Evolutionary conservation across 1,140 invertebrate species (phyloP).

Genomic region (Bombus difficillimus): DNA sequence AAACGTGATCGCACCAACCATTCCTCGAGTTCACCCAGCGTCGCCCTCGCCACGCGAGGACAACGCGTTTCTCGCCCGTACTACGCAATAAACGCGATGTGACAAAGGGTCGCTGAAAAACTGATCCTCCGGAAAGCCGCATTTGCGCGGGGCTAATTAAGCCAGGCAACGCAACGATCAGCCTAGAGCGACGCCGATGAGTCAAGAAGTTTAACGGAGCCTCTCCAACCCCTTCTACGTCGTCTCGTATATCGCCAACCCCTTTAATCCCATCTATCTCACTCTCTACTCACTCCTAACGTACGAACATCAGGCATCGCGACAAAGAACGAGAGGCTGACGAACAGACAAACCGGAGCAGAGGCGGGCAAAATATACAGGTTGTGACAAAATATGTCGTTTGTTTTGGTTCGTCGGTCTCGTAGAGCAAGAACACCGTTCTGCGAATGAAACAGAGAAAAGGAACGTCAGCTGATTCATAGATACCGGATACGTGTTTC

Average conservation of each 20-base stretch:
- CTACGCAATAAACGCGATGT: neutral
- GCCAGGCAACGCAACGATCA: constrained; percentile 35
- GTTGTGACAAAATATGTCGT: neutral
- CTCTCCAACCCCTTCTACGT: constrained; percentile 10
- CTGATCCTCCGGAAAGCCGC: constrained; percentile 8
- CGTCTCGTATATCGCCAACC: neutral
- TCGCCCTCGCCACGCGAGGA: neutral
- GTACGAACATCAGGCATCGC: constrained; percentile 4
- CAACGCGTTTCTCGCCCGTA: neutral
- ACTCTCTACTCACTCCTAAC: neutral
- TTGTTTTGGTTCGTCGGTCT: neutral
- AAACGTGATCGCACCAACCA: neutral
- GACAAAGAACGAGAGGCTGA: constrained; percentile 19
- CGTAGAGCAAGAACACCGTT: too few relatives aligned
- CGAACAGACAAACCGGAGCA: constrained; percentile 27
- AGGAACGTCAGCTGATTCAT: neutral
- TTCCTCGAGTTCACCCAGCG: neutral
- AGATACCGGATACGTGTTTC: too few relatives aligned
- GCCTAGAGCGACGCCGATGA: constrained; percentile 30
- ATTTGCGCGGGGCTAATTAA: constrained; percentile 36
- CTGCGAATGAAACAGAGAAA: neutral
- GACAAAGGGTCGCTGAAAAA: constrained; percentile 14
- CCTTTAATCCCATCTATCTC: neutral
- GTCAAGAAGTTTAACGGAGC: constrained; percentile 47
- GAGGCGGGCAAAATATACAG: neutral